phyloP scores from a whole-genome alignment of 2,113 vertebrate species.

The crab-eating macaque (Macaca fascicularis) region DNA sequence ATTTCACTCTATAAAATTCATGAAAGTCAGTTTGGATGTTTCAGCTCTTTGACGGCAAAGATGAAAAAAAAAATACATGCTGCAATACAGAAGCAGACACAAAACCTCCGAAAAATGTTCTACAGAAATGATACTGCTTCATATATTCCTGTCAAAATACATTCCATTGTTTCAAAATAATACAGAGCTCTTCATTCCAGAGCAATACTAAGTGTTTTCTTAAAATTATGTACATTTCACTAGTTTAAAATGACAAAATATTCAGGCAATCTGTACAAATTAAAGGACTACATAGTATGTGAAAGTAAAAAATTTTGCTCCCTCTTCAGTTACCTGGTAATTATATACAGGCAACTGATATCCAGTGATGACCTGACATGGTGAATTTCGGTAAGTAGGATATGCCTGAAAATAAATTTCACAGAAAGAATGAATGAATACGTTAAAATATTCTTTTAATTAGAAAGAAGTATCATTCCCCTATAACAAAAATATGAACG shows the following conservation, averaged over 20 bases:
- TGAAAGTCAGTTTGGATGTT: neutral
- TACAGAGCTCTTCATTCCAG: neutral
- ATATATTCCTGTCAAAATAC: conserved; percentile 24
- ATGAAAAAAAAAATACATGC: neutral
- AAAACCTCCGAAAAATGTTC: neutral
- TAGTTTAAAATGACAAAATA: conserved; percentile 40
- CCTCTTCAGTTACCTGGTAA: conserved; percentile 89
- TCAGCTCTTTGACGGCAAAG: conserved; percentile 11
- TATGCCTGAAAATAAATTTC: neutral
- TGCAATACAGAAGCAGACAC: neutral
- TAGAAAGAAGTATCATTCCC: too few relatives aligned
- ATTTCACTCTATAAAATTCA: neutral
- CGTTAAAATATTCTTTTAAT: too few relatives aligned
- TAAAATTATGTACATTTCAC: neutral
- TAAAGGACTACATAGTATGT: neutral
- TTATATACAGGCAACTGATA: conserved; percentile 89
- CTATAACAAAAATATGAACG: too few relatives aligned
- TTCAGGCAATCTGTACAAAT: neutral
- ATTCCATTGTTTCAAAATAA: neutral
- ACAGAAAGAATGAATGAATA: too few relatives aligned
- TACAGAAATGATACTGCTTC: neutral
- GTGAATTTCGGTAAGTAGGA: too few relatives aligned
- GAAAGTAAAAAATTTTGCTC: neutral
- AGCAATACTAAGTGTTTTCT: neutral
- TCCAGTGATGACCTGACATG: too few relatives aligned